Percentiles rank a stretch among this genome's conserved stretches.
These are phyloP conservation scores for Dasypolia templi DNA, from an alignment of 2,888 invertebrate species.

Conservation along the genomic window DNA sequence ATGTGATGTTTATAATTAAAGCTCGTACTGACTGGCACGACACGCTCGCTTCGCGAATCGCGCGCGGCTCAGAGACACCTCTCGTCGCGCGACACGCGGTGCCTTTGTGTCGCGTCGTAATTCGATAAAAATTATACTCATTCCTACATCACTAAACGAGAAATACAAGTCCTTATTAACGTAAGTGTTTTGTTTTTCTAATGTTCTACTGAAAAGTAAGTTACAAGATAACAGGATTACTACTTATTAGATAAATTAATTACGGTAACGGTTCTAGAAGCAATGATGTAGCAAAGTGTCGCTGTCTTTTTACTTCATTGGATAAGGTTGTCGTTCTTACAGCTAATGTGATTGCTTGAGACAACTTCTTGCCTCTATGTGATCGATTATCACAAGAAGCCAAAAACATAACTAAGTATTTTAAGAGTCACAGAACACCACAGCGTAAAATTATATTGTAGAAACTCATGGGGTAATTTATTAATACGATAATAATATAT, in stretches of 20 bases:
- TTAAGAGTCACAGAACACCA: no score
- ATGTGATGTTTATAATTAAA: background rate
- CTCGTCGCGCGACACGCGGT: no score
- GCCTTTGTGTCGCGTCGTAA: no score
- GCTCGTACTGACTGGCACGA: no score
- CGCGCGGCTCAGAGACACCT: no score
- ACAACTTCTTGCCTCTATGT: background rate
- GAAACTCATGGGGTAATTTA: no score
- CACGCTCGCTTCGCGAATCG: no score
- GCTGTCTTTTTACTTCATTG: background rate
- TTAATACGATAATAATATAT: no score
- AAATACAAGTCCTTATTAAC: background rate
- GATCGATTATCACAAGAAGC: no score
- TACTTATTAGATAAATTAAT: constrained; percentile 28
- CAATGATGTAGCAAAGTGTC: constrained; percentile 1
- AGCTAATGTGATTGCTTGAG: background rate
- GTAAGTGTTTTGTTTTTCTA: constrained; percentile 17
- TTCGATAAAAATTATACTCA: background rate
- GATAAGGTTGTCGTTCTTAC: background rate
- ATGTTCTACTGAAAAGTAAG: constrained; percentile 4
- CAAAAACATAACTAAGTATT: no score
- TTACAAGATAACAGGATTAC: background rate
- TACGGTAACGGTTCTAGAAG: constrained; percentile 28
- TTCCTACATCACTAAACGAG: background rate
- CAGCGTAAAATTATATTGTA: no score